Percentiles rank a stretch among this genome's conserved stretches.
phyloP scores from a whole-genome alignment of 2,797 vertebrate species.

The Cryptoprocta ferox region DNA sequence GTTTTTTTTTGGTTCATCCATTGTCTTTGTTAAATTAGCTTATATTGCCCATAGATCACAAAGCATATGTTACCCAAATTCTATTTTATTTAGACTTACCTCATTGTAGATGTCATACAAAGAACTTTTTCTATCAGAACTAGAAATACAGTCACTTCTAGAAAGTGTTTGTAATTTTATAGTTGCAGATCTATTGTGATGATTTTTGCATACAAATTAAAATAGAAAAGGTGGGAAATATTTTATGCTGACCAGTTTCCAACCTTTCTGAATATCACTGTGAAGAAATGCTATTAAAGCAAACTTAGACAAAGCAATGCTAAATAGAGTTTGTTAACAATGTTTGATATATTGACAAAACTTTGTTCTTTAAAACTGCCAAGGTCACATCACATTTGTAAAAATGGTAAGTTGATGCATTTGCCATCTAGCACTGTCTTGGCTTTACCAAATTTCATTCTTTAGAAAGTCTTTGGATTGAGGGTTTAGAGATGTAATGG shows the following conservation, averaged over 20 bases:
- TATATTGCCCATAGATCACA: slow-evolving; percentile 33
- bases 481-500: slow-evolving; percentile 78
- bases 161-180: slow-evolving; percentile 99
- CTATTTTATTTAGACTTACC: slow-evolving; percentile 61
- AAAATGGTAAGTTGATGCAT: slow-evolving; percentile 84
- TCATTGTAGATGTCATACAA: slow-evolving; percentile 81
- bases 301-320: slow-evolving; percentile 91
- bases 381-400: slow-evolving; percentile 93
- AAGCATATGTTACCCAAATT: slow-evolving; percentile 45
- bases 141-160: slow-evolving; percentile 94
- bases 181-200: slow-evolving; percentile 89
- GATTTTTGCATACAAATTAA: slow-evolving; percentile 93
- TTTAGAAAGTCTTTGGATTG: slow-evolving; percentile 85
- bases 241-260: slow-evolving; percentile 91
- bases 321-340: slow-evolving; percentile 91
- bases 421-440: slow-evolving; percentile 81
- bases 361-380: slow-evolving; percentile 95
- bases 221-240: slow-evolving; percentile 91
- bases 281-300: slow-evolving; percentile 96
- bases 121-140: slow-evolving; percentile 93
- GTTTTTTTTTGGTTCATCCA: slow-evolving; percentile 63
- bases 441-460: slow-evolving; percentile 86
- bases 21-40: slow-evolving; percentile 73
- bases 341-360: slow-evolving; percentile 91
- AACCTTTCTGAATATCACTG: slow-evolving; percentile 99